Percentiles rank a stretch among this genome's conserved stretches.
Conservation (phyloP, 1,140 invertebrate species). For the Nasonia longicornis region DNA sequence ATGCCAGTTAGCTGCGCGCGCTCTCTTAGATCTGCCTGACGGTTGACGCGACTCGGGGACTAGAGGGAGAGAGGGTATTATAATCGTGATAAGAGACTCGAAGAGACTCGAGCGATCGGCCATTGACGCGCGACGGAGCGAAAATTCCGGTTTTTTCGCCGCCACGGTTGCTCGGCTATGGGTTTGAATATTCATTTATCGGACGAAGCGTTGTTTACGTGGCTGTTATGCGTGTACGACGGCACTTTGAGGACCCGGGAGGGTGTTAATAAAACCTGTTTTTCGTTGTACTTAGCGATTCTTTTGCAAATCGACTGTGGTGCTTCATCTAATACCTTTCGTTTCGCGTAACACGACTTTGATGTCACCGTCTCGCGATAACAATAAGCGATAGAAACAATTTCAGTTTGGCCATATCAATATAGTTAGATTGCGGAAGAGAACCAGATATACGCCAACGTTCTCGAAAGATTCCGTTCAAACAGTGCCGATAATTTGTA, state of each 20-base stretch:
- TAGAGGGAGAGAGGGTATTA: background rate
- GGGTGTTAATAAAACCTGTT: too few relatives aligned
- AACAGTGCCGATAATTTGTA: background rate
- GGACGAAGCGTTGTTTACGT: constrained; percentile 23
- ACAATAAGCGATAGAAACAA: too few relatives aligned
- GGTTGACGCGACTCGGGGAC: background rate
- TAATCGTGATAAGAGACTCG: background rate
- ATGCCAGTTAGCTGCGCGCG: background rate
- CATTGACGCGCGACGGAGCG: background rate
- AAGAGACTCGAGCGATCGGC: background rate
- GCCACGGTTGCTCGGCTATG: background rate
- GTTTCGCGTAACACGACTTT: too few relatives aligned
- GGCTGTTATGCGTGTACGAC: constrained; percentile 8
- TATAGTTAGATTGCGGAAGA: too few relatives aligned
- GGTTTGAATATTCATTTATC: constrained; percentile 37
- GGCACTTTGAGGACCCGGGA: background rate
- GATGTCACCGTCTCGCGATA: too few relatives aligned
- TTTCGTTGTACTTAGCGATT: too few relatives aligned
- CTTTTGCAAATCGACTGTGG: too few relatives aligned
- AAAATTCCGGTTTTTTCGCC: background rate
- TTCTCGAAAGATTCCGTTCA: background rate
- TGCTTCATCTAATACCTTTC: too few relatives aligned
- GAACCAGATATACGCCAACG: too few relatives aligned
- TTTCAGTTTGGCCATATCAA: too few relatives aligned
- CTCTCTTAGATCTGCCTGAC: background rate